Percentiles rank a stretch among this genome's conserved stretches.
Conservation (phyloP, 92 coral and sea anemone genomes). For the Phymanthus crucifer region DNA sequence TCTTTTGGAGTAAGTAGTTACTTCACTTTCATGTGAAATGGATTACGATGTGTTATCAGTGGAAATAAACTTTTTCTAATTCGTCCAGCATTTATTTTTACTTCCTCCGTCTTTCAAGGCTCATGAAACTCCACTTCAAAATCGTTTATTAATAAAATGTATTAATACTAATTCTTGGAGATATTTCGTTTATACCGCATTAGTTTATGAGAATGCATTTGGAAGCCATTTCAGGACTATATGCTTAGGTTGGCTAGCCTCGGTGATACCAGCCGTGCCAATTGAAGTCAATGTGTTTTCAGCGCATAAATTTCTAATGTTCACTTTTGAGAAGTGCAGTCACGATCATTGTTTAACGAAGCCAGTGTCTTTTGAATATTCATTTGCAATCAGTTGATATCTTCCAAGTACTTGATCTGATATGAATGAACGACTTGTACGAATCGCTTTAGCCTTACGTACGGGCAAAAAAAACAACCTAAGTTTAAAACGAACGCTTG, state of each 20-base stretch:
- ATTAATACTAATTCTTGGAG: conserved; percentile 3
- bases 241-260: too few species aligned
- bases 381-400: background rate
- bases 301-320: conserved; percentile 27
- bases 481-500: background rate
- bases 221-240: conserved; percentile 33
- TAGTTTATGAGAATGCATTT: background rate
- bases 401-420: conserved; percentile 3
- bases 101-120: conserved; percentile 15
- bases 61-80: conserved; percentile 19
- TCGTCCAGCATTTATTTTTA: conserved; percentile 4
- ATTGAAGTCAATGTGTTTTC: conserved; percentile 8
- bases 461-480: background rate
- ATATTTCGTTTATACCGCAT: background rate
- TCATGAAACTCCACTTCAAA: conserved; percentile 15
- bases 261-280: conserved; percentile 15
- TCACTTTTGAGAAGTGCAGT: conserved; percentile 27
- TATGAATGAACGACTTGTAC: background rate
- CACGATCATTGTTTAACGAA: conserved; percentile 32
- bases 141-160: conserved; percentile 8
- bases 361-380: conserved; percentile 11
- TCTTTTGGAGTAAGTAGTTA: background rate
- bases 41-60: conserved; percentile 10
- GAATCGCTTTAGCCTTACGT: background rate
- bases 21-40: conserved; percentile 21